A percentile compares a stretch with the other conserved stretches of the same genome.
phyloP scores from a whole-genome alignment of 2,113 vertebrate species.

The Gymnocephalus cernua region DNA sequence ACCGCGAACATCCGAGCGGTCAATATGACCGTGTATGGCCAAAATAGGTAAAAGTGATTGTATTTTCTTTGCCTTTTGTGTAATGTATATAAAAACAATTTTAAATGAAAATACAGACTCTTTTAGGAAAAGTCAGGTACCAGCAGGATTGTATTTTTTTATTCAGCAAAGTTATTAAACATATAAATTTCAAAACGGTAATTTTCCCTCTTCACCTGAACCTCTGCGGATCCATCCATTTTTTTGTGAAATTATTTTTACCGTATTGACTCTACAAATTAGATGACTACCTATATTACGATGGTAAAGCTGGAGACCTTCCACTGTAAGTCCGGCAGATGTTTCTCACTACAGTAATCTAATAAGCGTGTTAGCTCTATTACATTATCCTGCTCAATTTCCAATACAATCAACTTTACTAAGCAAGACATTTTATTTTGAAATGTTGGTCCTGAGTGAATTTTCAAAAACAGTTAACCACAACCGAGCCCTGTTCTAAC shows the following conservation, averaged over 20 bases:
- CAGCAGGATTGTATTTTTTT: too few relatives aligned
- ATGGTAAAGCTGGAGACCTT: conserved; percentile 2
- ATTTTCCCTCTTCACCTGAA: conserved; percentile 1
- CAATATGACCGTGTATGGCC: too few relatives aligned
- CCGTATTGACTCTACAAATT: conserved; percentile 5
- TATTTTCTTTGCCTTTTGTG: too few relatives aligned
- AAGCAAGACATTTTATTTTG: neutral
- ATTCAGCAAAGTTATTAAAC: too few relatives aligned
- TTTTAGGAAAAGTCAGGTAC: too few relatives aligned
- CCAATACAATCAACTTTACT: neutral
- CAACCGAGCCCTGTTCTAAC: neutral
- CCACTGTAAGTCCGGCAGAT: neutral
- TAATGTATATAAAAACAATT: too few relatives aligned
- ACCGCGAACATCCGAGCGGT: too few relatives aligned
- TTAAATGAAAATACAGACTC: too few relatives aligned
- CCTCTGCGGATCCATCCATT: conserved; percentile 2
- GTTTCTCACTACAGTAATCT: neutral
- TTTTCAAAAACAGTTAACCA: neutral
- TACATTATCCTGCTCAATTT: conserved; percentile 1
- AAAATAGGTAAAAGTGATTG: too few relatives aligned
- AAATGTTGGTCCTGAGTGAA: neutral
- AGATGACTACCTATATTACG: neutral
- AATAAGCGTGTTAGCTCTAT: neutral
- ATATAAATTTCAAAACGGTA: too few relatives aligned
- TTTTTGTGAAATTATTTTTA: conserved; percentile 8